Conservation (phyloP, 2,797 vertebrate genomes). For the Scomberomorus guttatus region DNA sequence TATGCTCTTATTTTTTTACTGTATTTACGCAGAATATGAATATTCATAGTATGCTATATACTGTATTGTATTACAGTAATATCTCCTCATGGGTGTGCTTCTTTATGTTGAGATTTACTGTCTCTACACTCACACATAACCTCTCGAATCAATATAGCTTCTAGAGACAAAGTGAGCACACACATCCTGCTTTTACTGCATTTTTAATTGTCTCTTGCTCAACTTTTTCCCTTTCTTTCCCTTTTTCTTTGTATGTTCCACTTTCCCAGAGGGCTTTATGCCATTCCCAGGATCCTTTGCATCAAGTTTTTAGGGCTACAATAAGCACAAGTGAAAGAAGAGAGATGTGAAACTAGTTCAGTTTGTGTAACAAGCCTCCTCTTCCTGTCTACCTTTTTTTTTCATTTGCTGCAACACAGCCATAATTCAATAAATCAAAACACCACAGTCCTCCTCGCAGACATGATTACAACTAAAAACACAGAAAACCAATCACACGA, state of each 20-base stretch:
- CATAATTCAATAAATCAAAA: slow-evolving; percentile 36
- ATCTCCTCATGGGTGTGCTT: slow-evolving; percentile 33
- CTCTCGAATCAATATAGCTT: slow-evolving; percentile 43
- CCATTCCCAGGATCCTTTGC: slow-evolving; percentile 71
- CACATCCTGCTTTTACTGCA: slow-evolving; percentile 48
- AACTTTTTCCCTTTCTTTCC: slow-evolving; percentile 31
- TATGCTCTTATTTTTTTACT: slow-evolving; percentile 20
- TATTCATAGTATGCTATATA: slow-evolving; percentile 36
- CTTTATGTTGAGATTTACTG: slow-evolving; percentile 39
- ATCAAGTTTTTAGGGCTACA: slow-evolving; percentile 56
- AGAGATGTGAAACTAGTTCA: slow-evolving; percentile 61
- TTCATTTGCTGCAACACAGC: slow-evolving; percentile 13
- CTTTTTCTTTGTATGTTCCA: slow-evolving; percentile 47
- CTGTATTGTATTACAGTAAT: slow-evolving; percentile 19
- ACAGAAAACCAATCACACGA: slow-evolving; percentile 47
- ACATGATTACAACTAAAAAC: slow-evolving; percentile 43
- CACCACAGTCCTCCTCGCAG: slow-evolving; percentile 5
- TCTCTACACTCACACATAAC: slow-evolving; percentile 34
- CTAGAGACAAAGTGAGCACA: slow-evolving; percentile 30
- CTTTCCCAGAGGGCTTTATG: slow-evolving; percentile 67
- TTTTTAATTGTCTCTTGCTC: slow-evolving; percentile 68
- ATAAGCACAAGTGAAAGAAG: slow-evolving; percentile 32
- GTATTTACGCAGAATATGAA: slow-evolving; percentile 45
- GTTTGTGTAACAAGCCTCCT: slow-evolving; percentile 34
- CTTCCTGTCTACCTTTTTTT: slow-evolving; percentile 26